Evolutionary conservation across 2,888 invertebrate genomes (phyloP), one percentile per base, ranked within the genome.

Genomic region (Patella ulyssiponensis): DNA sequence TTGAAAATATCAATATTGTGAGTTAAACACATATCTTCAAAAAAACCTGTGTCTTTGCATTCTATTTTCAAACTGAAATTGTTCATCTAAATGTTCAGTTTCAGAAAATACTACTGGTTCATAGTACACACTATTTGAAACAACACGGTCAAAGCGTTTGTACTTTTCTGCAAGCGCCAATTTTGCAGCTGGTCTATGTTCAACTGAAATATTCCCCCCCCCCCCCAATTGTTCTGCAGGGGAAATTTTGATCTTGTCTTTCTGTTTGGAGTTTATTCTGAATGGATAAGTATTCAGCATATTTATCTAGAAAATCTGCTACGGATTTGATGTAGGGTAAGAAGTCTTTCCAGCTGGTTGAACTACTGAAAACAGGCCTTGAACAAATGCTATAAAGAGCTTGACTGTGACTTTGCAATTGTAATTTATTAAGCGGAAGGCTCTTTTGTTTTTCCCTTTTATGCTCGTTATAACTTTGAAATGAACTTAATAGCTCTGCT

Each of bases 121-220:
- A 14, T 17, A 9, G 33, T 33, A 33, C 20, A 7, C 58, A 9
- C 20, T 17, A 14, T 58, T 15, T 15, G 11, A 14, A 17, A 58
- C 7, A 1, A 17, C 15, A 14, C 17, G 17, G 15, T 58, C 58
- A 58, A 58, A 15, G 7, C 17, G 1, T 7, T 58, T 15, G 58
- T 58, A 58, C 17, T 58, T 58, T 11, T 15, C 15, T 11, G 17
- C 9, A 58, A 58, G n/a, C 2, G 1, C n/a, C 44, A 69, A 69
- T 20, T 23, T 75, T 69, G 69, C 17, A n/a, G 51, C 51, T 75
- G n/a, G 17, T 75, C 70, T 70, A 23, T 75, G 70, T 23, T 75
- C 75, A 75, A 75, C 44, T 64, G 75, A 23, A 20, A 27, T 27
- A 75, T 75, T 53, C 0, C 51, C 51, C 15, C 51, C 70, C 27